Percentiles rank a stretch among this genome's conserved stretches.
Conservation (phyloP, 64 coral and sea anemone species). For the Acropora yongei region DNA sequence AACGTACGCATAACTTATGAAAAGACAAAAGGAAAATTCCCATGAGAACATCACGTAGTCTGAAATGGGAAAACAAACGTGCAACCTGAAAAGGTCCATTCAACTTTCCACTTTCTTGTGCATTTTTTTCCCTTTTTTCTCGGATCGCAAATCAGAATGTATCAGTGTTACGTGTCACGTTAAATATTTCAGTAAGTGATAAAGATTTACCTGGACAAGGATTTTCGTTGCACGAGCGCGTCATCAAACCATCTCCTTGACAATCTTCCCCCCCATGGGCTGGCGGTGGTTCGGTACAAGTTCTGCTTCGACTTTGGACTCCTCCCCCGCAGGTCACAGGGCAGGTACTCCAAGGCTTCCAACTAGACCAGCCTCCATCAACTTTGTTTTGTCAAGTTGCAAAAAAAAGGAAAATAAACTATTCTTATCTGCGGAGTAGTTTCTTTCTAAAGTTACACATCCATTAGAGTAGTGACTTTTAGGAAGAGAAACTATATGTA, state of each 20-base stretch:
- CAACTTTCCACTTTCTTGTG: too few relatives aligned
- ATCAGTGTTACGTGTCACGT: too few relatives aligned
- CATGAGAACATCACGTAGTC: too few relatives aligned
- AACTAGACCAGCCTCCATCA: conserved; percentile 48
- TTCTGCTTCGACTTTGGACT: conserved; percentile 28
- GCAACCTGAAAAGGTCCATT: too few relatives aligned
- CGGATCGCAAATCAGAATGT: too few relatives aligned
- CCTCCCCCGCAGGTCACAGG: conserved; percentile 49
- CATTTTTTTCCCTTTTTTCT: too few relatives aligned
- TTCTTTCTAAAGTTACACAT: too few relatives aligned
- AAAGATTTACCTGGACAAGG: conserved; percentile 38
- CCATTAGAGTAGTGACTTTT: too few relatives aligned
- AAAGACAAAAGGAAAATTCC: too few relatives aligned
- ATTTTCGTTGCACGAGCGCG: conserved; percentile 20
- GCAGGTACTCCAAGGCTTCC: conserved; percentile 55
- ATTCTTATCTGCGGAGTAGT: not conserved
- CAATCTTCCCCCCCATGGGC: conserved; percentile 60
- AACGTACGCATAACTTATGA: too few relatives aligned
- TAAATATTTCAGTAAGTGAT: not conserved
- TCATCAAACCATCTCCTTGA: conserved; percentile 1
- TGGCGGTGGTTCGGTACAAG: conserved; percentile 56
- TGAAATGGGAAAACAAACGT: too few relatives aligned
- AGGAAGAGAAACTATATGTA: too few relatives aligned
- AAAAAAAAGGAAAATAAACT: not conserved
- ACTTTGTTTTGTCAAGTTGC: conserved; percentile 12